These are phyloP conservation scores for Hystrix cristata DNA, from an alignment of 2,113 vertebrate genomes.

Conservation along the genomic window DNA sequence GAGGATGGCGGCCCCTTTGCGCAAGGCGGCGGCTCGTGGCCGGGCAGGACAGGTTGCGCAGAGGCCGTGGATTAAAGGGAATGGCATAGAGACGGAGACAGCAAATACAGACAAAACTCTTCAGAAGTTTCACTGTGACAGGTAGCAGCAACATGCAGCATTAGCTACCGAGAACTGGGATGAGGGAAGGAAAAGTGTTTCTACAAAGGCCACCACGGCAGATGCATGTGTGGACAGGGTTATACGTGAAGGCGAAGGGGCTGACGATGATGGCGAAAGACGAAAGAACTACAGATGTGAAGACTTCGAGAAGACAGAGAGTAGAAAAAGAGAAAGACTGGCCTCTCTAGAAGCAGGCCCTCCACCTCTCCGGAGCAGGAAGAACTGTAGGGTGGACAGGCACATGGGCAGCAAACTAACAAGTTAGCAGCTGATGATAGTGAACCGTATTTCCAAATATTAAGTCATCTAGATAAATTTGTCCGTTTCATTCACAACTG, in stretches of 20 bases:
- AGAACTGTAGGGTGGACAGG: not conserved
- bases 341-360: not conserved
- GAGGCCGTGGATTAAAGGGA: not conserved
- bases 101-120: not conserved
- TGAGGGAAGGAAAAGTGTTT: not conserved
- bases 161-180: not conserved
- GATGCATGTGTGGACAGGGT: rapidly evolving
- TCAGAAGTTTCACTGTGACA: not conserved
- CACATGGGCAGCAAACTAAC: rapidly evolving
- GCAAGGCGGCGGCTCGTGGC: too few species aligned
- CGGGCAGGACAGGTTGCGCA: too few species aligned
- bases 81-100: not conserved
- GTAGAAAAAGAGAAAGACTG: not conserved
- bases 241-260: too few species aligned
- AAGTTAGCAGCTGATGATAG: not conserved
- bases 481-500: not conserved
- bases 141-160: not conserved
- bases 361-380: not conserved
- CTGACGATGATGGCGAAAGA: not conserved
- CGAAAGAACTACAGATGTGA: not conserved
- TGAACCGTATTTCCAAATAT: not conserved
- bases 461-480: rapidly evolving
- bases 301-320: not conserved
- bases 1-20: not conserved
- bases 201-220: not conserved